phyloP scores from a whole-genome alignment of 2,113 vertebrate species.

The Lampris megalopsis region DNA sequence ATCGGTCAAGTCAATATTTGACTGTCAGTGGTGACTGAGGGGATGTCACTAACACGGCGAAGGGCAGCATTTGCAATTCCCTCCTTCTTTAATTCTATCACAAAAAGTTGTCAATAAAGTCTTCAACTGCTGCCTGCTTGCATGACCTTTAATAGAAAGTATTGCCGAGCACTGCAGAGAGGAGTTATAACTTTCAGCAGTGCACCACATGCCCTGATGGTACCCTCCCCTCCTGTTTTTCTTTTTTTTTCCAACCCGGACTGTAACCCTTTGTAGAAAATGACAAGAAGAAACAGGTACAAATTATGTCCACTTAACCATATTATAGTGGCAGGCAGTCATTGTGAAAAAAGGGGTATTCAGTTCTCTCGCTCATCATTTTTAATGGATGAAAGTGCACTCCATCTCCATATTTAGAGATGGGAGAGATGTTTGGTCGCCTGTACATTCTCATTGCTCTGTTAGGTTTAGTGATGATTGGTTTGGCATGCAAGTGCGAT shows the following conservation, averaged over 20 bases:
- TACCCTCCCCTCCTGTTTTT: constrained; percentile 22
- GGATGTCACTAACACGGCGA: constrained; percentile 19
- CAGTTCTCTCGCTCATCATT: constrained; percentile 33
- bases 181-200: constrained; percentile 2
- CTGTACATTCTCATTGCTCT: constrained; percentile 3
- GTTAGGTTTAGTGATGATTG: neutral
- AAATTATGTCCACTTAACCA: constrained; percentile 63
- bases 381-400: constrained; percentile 49
- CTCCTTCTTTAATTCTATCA: constrained; percentile 2
- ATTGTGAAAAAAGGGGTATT: constrained; percentile 21
- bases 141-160: neutral
- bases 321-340: constrained; percentile 43
- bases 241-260: constrained; percentile 16
- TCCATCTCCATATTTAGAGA: constrained; percentile 42
- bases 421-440: constrained; percentile 1
- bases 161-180: constrained; percentile 12
- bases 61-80: neutral
- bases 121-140: constrained; percentile 12
- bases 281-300: constrained; percentile 54
- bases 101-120: constrained; percentile 37
- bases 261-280: constrained; percentile 30
- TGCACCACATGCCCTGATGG: neutral
- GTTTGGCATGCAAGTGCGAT: neutral
- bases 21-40: constrained; percentile 6
- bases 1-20: constrained; percentile 21